Percentiles rank a stretch among this genome's conserved stretches.
phyloP scores from a whole-genome alignment of 2,113 vertebrate genomes.

The Todiramphus saurophagus region DNA sequence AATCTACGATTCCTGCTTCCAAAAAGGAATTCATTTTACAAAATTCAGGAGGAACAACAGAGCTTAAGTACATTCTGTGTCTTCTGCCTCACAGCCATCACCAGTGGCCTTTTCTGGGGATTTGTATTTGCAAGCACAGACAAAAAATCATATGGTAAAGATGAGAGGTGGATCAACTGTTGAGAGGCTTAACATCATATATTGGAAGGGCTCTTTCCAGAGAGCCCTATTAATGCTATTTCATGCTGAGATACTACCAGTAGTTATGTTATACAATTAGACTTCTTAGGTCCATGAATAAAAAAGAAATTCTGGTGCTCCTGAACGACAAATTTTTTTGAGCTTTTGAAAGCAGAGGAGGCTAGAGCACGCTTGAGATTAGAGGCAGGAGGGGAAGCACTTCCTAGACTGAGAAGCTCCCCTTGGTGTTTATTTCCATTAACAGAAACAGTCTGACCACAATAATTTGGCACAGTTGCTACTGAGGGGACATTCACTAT shows the following conservation, averaged over 20 bases:
- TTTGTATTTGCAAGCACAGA: not conserved
- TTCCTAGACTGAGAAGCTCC: not conserved
- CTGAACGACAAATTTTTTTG: not conserved
- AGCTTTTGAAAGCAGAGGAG: not conserved
- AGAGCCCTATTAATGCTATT: not conserved
- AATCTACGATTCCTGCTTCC: not conserved
- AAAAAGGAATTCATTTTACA: not conserved
- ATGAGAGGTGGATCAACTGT: not conserved
- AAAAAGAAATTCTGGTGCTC: not conserved
- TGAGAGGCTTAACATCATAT: not conserved
- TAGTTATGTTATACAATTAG: not conserved
- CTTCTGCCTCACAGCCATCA: fast-evolving
- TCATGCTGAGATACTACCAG: not conserved
- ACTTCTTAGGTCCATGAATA: not conserved
- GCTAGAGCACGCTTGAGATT: not conserved
- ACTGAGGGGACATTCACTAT: not conserved
- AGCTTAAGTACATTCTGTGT: not conserved
- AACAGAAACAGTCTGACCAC: not conserved
- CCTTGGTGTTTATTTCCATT: not conserved
- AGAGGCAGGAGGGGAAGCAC: not conserved
- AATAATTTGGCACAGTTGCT: not conserved
- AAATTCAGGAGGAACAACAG: not conserved
- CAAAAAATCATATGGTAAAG: not conserved
- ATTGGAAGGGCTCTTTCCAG: not conserved
- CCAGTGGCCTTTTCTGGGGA: not conserved